Conservation (phyloP, 2,888 invertebrate genomes). For the Morpho helenor region DNA sequence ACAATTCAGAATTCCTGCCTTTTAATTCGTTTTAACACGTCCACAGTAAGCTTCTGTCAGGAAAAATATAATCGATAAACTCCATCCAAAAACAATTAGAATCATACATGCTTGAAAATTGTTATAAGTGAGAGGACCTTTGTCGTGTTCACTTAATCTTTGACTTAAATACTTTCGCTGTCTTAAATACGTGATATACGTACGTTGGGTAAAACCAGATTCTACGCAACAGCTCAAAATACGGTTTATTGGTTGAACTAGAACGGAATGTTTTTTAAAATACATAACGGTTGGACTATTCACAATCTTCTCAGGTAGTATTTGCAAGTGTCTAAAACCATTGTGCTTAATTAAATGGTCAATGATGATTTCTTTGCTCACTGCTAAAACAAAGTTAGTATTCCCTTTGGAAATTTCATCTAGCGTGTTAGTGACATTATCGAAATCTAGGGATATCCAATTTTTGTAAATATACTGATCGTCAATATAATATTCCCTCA, state of each 20-base stretch:
- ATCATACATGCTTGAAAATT: slow-evolving; percentile 41
- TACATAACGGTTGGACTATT: slow-evolving; percentile 52
- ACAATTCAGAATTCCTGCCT: background rate
- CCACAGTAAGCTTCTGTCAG: slow-evolving; percentile 41
- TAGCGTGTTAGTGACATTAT: slow-evolving; percentile 29
- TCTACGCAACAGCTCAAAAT: slow-evolving; percentile 41
- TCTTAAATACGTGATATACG: slow-evolving; percentile 33
- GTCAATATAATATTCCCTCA: slow-evolving; percentile 44
- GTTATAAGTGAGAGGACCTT: slow-evolving; percentile 33
- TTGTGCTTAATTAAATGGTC: slow-evolving; percentile 30
- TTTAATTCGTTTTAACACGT: slow-evolving; percentile 16
- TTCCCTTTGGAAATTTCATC: slow-evolving; percentile 39
- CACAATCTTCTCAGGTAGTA: slow-evolving; percentile 49
- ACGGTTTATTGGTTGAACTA: slow-evolving; percentile 36
- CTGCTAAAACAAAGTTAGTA: slow-evolving; percentile 46
- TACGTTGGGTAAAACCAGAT: slow-evolving; percentile 41
- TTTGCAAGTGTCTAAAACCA: slow-evolving; percentile 35
- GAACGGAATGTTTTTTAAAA: slow-evolving; percentile 44
- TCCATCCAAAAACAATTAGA: slow-evolving; percentile 41
- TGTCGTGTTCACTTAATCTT: slow-evolving; percentile 9
- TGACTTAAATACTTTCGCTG: slow-evolving; percentile 30
- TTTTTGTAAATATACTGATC: slow-evolving; percentile 40
- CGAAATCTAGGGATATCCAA: slow-evolving; percentile 36
- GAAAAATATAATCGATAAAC: slow-evolving; percentile 41
- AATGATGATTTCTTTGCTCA: slow-evolving; percentile 41